phyloP scores from a whole-genome alignment of 2,888 invertebrate genomes.

The Nephrotoma flavescens region DNA sequence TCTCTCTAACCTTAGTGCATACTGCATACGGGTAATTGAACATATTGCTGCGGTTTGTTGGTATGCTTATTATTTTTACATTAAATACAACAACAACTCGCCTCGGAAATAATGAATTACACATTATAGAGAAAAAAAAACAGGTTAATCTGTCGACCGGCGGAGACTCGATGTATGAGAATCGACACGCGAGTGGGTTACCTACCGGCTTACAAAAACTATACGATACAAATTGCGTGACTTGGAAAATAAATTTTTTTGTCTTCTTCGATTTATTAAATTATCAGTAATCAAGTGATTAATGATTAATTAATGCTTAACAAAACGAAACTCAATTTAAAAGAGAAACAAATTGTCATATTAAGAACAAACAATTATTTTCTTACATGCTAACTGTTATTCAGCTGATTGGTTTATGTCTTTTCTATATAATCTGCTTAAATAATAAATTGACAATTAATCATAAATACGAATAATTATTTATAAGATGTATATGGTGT shows the following conservation, averaged over 20 bases:
- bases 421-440: not conserved
- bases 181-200: not conserved
- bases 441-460: not conserved
- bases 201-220: not conserved
- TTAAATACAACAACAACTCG: not conserved
- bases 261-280: not conserved
- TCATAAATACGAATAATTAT: not conserved
- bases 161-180: not conserved
- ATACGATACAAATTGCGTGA: not conserved
- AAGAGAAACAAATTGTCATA: not conserved
- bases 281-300: not conserved
- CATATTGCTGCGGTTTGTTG: not conserved
- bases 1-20: not conserved
- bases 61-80: not conserved
- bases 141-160: not conserved
- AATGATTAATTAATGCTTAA: not conserved
- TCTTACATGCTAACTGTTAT: not conserved
- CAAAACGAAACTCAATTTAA: not conserved
- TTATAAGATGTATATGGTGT: not conserved
- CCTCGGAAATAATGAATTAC: not conserved
- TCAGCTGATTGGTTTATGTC: not conserved
- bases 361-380: not conserved
- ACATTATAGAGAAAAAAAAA: not conserved
- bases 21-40: not conserved
- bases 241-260: not conserved